Conservation (phyloP, 2,113 vertebrate species). For the Tenrec ecaudatus region DNA sequence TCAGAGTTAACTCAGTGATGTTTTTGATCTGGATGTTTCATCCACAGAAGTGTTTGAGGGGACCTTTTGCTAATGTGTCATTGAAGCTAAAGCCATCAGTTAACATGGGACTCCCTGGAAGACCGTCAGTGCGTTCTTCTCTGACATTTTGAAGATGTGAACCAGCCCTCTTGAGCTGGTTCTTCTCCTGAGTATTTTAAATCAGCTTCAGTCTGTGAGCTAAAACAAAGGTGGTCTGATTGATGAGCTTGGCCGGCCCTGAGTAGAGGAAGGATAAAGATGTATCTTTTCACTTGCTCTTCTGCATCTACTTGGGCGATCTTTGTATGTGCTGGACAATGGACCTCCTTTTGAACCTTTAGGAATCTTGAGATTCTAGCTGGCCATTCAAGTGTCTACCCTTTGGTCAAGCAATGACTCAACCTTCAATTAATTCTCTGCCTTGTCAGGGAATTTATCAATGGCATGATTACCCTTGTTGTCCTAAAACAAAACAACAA, state of each 20-base stretch:
- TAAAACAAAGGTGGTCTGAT: background rate
- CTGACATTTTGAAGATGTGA: background rate
- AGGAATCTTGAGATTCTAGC: background rate
- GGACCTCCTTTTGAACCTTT: background rate
- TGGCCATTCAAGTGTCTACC: background rate
- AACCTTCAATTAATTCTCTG: background rate
- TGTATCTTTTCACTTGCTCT: background rate
- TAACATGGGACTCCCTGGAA: background rate
- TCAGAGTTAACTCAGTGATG: too few species aligned
- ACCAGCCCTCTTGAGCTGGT: background rate
- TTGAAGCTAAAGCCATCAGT: background rate
- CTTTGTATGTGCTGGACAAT: background rate
- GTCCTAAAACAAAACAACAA: too few species aligned
- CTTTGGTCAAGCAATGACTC: background rate
- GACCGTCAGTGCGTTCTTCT: accelerated
- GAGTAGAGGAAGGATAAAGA: background rate
- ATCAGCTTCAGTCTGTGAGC: background rate
- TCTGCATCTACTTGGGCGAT: background rate
- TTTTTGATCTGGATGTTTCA: background rate
- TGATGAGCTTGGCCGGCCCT: background rate
- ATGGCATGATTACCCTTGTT: background rate
- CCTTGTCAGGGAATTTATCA: background rate
- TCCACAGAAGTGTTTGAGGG: background rate
- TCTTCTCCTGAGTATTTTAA: background rate
- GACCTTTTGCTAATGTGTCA: too few species aligned